These are phyloP conservation scores for Sebastes diaconus DNA, from an alignment of 2,797 vertebrate genomes.

Conservation along the genomic window DNA sequence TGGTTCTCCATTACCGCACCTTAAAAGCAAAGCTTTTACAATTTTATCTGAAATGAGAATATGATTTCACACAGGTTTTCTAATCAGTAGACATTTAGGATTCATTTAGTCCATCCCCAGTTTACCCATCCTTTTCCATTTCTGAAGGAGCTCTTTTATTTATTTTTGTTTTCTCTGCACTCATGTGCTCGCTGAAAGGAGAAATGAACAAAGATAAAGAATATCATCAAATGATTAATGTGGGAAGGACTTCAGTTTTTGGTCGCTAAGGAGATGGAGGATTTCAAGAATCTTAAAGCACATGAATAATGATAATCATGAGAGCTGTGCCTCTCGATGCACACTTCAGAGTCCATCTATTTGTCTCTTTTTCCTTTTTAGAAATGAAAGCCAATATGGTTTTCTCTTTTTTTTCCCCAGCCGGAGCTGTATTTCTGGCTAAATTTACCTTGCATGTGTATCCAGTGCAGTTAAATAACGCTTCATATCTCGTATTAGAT, in stretches of 20 bases:
- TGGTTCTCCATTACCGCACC: conserved; percentile 77
- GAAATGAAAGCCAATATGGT: conserved; percentile 62
- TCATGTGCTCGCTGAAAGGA: conserved; percentile 47
- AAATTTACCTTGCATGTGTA: conserved; percentile 33
- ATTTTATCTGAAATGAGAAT: conserved; percentile 79
- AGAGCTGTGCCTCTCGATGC: conserved; percentile 64
- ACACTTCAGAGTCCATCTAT: conserved; percentile 63
- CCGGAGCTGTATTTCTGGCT: conserved; percentile 29
- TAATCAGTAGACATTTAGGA: conserved; percentile 79
- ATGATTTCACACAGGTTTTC: conserved; percentile 79
- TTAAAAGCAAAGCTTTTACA: conserved; percentile 77
- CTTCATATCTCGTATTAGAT: conserved; percentile 46
- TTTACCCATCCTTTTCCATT: conserved; percentile 64
- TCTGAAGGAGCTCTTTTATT: conserved; percentile 64
- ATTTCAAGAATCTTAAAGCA: conserved; percentile 69
- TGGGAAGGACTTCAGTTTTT: conserved; percentile 54
- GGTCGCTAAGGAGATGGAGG: conserved; percentile 59
- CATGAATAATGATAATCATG: conserved; percentile 74
- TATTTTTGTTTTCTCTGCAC: conserved; percentile 69
- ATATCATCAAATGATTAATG: conserved; percentile 70
- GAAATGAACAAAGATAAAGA: conserved; percentile 62
- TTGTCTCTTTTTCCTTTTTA: conserved; percentile 53
- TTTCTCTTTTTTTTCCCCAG: conserved; percentile 38
- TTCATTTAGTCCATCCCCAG: conserved; percentile 68
- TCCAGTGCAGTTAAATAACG: conserved; percentile 35